phyloP scores from a whole-genome alignment of 2,113 vertebrate species.

The Puma concolor region DNA sequence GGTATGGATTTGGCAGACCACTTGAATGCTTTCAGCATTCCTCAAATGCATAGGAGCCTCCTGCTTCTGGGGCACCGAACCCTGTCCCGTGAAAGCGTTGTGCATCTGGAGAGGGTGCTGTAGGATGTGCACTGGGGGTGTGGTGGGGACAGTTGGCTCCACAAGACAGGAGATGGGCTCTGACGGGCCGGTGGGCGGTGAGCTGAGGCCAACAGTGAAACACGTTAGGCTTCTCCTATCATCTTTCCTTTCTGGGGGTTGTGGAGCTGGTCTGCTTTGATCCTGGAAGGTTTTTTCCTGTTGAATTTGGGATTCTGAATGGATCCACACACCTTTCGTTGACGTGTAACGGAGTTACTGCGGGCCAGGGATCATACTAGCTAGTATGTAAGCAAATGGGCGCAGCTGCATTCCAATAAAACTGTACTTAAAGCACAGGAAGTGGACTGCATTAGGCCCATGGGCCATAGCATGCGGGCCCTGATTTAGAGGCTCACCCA shows the following conservation, averaged over 20 bases:
- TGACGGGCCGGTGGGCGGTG: not conserved
- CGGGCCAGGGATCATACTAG: not conserved
- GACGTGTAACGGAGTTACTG: not conserved
- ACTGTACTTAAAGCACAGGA: not conserved
- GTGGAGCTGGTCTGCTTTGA: not conserved
- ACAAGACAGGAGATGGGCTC: not conserved
- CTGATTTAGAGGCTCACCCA: too few relatives aligned
- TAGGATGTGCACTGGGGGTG: not conserved
- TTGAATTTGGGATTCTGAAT: not conserved
- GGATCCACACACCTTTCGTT: not conserved
- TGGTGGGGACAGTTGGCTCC: not conserved
- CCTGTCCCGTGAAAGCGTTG: not conserved
- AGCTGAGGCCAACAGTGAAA: not conserved
- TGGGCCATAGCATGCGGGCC: rapidly evolving
- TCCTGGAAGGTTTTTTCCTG: not conserved
- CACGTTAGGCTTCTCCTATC: not conserved
- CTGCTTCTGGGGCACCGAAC: not conserved
- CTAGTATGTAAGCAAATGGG: not conserved
- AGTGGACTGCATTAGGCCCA: rapidly evolving
- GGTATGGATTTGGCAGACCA: not conserved
- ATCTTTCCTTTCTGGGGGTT: not conserved
- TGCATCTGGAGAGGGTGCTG: not conserved
- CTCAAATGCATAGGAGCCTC: not conserved
- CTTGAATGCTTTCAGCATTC: not conserved
- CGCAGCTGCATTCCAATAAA: not conserved